Conservation (phyloP, 1,140 invertebrate genomes). For the Agrypnia vestita region DNA sequence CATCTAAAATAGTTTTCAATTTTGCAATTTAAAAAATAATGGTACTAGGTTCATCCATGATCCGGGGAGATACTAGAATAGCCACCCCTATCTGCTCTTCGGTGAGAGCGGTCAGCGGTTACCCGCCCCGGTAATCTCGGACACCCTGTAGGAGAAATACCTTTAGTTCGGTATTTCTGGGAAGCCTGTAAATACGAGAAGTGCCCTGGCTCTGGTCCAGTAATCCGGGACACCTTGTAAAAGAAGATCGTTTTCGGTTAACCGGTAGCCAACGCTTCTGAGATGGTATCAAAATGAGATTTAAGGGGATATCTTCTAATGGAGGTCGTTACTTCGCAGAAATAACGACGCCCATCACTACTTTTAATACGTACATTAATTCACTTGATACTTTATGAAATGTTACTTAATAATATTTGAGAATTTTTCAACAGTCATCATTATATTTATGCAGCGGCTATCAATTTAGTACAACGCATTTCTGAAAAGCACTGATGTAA, state of each 20-base stretch:
- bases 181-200: not conserved
- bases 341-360: not conserved
- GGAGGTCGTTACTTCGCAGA: slow-evolving; percentile 10
- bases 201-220: slow-evolving; percentile 4
- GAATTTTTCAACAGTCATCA: too few species aligned
- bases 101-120: slow-evolving; percentile 13
- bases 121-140: slow-evolving; percentile 8
- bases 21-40: not conserved
- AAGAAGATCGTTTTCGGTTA: slow-evolving; percentile 55
- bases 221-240: slow-evolving; percentile 56
- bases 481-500: too few species aligned
- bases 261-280: not conserved
- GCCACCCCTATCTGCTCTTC: slow-evolving; percentile 7
- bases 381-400: not conserved
- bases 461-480: too few species aligned
- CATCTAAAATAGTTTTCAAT: too few species aligned
- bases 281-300: slow-evolving; percentile 31
- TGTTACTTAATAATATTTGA: not conserved
- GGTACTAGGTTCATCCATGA: not conserved
- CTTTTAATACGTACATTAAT: not conserved
- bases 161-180: slow-evolving; percentile 11
- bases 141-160: slow-evolving; percentile 1
- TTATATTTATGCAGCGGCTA: too few species aligned
- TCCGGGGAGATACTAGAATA: not conserved
- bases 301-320: slow-evolving; percentile 46